A percentile compares a stretch with the other conserved stretches of the same genome.
Conservation (phyloP, 1,140 invertebrate species). For the Apocrypta bakeri region DNA sequence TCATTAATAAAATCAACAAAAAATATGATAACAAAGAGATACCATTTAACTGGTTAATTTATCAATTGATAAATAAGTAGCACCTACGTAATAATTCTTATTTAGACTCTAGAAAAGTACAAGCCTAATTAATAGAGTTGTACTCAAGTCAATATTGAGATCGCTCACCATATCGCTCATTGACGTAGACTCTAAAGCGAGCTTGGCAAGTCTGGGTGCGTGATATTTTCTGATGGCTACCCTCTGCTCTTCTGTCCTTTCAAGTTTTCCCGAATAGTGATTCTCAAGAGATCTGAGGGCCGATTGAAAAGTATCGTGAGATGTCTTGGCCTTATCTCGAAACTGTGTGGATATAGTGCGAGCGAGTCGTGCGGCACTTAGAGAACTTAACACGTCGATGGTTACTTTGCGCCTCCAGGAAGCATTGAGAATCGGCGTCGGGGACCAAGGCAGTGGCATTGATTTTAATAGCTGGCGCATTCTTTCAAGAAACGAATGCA, state of each 20-base stretch:
- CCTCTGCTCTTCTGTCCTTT: slow-evolving; percentile 88
- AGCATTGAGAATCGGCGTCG: slow-evolving; percentile 78
- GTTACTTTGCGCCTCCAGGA: slow-evolving; percentile 86
- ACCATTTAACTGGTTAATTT: too few relatives aligned
- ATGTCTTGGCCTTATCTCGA: slow-evolving; percentile 79
- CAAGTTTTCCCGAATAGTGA: slow-evolving; percentile 82
- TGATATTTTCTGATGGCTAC: slow-evolving; percentile 85
- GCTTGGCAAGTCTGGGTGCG: slow-evolving; percentile 86
- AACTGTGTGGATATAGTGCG: slow-evolving; percentile 86
- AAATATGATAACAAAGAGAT: too few relatives aligned
- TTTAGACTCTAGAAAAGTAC: not conserved
- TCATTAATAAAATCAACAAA: not conserved
- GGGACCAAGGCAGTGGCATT: slow-evolving; percentile 79
- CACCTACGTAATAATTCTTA: not conserved
- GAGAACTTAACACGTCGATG: slow-evolving; percentile 82
- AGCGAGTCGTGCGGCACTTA: slow-evolving; percentile 83
- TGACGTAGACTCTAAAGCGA: slow-evolving; percentile 90
- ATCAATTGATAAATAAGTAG: not conserved
- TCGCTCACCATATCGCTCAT: slow-evolving; percentile 81
- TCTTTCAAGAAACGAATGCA: slow-evolving; percentile 85
- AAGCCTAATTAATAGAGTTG: not conserved
- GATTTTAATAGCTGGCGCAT: slow-evolving; percentile 82
- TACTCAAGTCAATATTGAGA: not conserved
- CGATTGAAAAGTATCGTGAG: slow-evolving; percentile 82
- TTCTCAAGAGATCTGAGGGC: slow-evolving; percentile 82